Evolutionary conservation across 2,113 vertebrate species (phyloP), one percentile per base, ranked within the genome.

Genomic region (Gorsachius goisagi): DNA sequence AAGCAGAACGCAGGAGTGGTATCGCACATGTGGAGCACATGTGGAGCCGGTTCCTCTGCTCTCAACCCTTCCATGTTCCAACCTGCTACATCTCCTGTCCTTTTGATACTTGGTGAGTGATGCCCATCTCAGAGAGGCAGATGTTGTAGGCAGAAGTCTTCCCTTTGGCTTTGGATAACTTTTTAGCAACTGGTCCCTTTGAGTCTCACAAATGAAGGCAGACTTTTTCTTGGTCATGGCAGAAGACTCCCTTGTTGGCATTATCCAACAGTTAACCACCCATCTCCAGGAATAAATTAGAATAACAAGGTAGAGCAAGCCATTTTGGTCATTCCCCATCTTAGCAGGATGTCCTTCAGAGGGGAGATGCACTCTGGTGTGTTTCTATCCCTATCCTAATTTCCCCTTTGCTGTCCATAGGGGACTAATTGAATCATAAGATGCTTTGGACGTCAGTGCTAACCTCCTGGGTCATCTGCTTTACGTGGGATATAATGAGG

Each of bases 11-110:
- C 0, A 0, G 2, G 45, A 69, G 9, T 11, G 15, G 23, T 59
- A 44, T 15, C 49, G 9, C 30, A 21, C 27, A 64, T 3, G 32
- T 58, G 7, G 4, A 32, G 16, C 28, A 20, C 2, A 0, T 1
- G 2, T 37, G 81, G 39, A 35, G 24, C 33, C 14, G 1, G 1
- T 12, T 91, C 44, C 49, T 87, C 35, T 66, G 35, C 24, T 75
- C 47, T 41, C 28, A n/a, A 21, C 10, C 15, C 32, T 45, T 49
- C 37, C 37, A 5, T 15, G 4, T 50, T 60, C 56, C 73, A 66
- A 1, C 52, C 39, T 60, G 56, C 44, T 72, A 2, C 19, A 18
- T 23, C 35, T 82, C 49, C 56, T 53, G 66, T 37, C n/a, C 44
- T 79, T 78, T 18, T 13, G 60, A 15, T 12, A 23, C 5, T 0